These are phyloP conservation scores for Corvus cornix DNA, from an alignment of 2,113 vertebrate species.

Conservation along the genomic window DNA sequence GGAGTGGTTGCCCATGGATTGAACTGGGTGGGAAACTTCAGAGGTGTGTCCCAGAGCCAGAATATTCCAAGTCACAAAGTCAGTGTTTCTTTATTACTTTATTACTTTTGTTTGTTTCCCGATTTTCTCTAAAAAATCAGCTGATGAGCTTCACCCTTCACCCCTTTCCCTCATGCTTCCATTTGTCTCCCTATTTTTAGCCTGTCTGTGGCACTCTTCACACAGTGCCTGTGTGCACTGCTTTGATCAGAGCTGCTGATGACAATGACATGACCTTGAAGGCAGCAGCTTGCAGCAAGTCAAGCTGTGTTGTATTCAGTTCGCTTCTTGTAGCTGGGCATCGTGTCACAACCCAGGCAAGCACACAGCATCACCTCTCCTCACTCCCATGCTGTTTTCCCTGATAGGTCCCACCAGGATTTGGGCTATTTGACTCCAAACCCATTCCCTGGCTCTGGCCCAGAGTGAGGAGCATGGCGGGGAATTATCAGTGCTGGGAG, in stretches of 20 bases:
- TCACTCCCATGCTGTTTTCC: neutral
- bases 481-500: neutral
- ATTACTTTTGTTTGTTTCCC: neutral
- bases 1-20: neutral
- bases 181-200: constrained; percentile 25
- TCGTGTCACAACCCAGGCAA: rapidly evolving
- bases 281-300: neutral
- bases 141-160: neutral
- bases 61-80: neutral
- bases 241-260: neutral
- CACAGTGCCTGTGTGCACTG: neutral
- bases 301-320: neutral
- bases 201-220: neutral
- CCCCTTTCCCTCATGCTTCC: neutral
- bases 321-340: neutral
- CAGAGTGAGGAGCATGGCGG: neutral
- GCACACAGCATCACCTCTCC: neutral
- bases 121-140: neutral
- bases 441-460: neutral
- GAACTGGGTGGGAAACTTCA: neutral
- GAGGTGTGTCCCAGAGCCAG: neutral
- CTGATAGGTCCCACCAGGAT: neutral
- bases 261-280: neutral
- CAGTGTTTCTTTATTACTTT: neutral
- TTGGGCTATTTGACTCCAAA: neutral